Percentiles rank a stretch among this genome's conserved stretches.
phyloP scores from a whole-genome alignment of 2,113 vertebrate species.

The Dermatemys mawii region DNA sequence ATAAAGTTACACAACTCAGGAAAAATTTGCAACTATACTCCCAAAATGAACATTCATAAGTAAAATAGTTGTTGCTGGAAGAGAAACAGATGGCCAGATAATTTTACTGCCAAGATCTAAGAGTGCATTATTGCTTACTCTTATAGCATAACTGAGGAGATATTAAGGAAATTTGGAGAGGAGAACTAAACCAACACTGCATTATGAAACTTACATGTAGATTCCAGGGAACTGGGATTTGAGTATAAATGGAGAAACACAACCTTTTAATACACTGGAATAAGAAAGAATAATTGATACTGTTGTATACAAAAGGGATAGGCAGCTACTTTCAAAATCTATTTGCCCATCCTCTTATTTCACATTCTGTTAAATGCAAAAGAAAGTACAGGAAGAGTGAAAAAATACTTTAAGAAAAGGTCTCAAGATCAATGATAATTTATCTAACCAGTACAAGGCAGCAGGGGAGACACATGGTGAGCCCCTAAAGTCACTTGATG shows the following conservation, averaged over 20 bases:
- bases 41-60: background rate
- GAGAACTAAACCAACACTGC: background rate
- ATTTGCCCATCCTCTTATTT: background rate
- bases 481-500: background rate
- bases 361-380: background rate
- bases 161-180: background rate
- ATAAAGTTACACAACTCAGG: background rate
- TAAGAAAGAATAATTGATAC: background rate
- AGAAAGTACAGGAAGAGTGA: background rate
- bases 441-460: background rate
- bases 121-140: background rate
- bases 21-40: background rate
- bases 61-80: background rate
- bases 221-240: background rate
- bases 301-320: background rate
- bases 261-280: background rate
- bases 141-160: background rate
- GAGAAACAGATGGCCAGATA: background rate
- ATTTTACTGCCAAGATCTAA: background rate
- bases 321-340: background rate
- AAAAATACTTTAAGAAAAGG: background rate
- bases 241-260: no score
- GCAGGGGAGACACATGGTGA: background rate
- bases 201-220: background rate
- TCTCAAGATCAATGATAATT: background rate